Conservation (phyloP, 2,113 vertebrate species). For the Geococcyx californianus region DNA sequence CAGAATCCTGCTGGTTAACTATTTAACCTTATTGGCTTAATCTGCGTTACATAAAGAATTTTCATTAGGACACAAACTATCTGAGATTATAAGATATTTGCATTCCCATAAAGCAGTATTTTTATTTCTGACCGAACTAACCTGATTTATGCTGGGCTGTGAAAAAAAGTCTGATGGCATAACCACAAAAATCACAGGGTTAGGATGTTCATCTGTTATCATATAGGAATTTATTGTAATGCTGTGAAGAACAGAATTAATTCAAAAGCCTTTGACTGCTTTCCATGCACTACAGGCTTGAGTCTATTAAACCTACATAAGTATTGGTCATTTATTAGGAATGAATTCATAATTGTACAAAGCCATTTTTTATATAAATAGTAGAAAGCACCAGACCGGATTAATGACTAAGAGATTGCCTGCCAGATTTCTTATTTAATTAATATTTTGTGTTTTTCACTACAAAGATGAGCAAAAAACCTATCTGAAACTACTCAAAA, state of each 20-base stretch:
- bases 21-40: not conserved
- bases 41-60: not conserved
- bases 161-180: not conserved
- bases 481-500: not conserved
- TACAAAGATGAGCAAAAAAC: not conserved
- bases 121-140: not conserved
- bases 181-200: not conserved
- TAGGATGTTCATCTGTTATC: not conserved
- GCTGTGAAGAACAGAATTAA: slow-evolving; percentile 16
- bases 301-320: slow-evolving; percentile 68
- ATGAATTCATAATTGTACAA: slow-evolving; percentile 53
- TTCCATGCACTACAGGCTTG: not conserved
- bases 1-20: not conserved
- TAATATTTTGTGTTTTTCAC: slow-evolving; percentile 42
- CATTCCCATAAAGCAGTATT: not conserved
- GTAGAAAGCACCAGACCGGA: slow-evolving; percentile 27
- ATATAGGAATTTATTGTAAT: not conserved
- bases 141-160: not conserved
- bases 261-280: slow-evolving; percentile 23
- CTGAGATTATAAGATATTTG: not conserved
- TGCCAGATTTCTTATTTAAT: slow-evolving; percentile 59
- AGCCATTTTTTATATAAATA: slow-evolving; percentile 58
- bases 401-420: slow-evolving; percentile 32
- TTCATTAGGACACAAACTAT: not conserved
- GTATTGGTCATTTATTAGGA: slow-evolving; percentile 61